These are phyloP conservation scores for Caenorhabditis doughertyi DNA, from an alignment of 2,888 invertebrate genomes.

Conservation along the genomic window DNA sequence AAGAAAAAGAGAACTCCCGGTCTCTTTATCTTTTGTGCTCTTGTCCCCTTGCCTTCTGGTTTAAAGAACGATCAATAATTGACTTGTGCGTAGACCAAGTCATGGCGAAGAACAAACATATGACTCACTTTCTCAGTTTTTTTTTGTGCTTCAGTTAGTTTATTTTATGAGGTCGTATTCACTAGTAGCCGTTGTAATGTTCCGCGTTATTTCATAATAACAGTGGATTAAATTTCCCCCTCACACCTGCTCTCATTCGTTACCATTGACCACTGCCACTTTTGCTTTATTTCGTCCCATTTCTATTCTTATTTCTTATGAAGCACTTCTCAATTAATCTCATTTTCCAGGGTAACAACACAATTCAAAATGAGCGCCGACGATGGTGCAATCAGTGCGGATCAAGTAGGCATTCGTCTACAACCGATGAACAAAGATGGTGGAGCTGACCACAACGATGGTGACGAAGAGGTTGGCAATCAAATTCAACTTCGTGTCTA, in stretches of 20 bases:
- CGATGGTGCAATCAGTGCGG: conserved; percentile 45
- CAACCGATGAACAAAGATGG: conserved; percentile 51
- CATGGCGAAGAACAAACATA: conserved; percentile 29
- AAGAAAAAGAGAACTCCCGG: conserved; percentile 2
- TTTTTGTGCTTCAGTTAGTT: background rate
- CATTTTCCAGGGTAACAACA: conserved; percentile 44
- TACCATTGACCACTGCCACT: conserved; percentile 12
- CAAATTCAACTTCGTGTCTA: conserved; percentile 73
- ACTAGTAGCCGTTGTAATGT: background rate
- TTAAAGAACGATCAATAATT: conserved; percentile 30
- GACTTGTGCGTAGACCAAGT: background rate
- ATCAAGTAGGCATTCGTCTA: conserved; percentile 55
- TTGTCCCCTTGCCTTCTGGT: conserved; percentile 6
- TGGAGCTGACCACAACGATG: conserved; percentile 28
- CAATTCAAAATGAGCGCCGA: conserved; percentile 44
- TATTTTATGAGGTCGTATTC: background rate
- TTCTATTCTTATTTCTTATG: background rate
- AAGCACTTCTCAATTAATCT: background rate
- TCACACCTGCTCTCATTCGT: conserved; percentile 3
- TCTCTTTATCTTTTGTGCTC: conserved; percentile 49
- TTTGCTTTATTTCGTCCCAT: background rate
- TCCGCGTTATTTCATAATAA: too few species aligned
- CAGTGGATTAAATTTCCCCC: background rate
- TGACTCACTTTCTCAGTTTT: conserved; percentile 30
- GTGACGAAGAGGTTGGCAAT: conserved; percentile 57